Evolutionary conservation across 2,888 invertebrate species (phyloP), one percentile per base, ranked within the genome.

Genomic region (Brachypalpus laphriformis): DNA sequence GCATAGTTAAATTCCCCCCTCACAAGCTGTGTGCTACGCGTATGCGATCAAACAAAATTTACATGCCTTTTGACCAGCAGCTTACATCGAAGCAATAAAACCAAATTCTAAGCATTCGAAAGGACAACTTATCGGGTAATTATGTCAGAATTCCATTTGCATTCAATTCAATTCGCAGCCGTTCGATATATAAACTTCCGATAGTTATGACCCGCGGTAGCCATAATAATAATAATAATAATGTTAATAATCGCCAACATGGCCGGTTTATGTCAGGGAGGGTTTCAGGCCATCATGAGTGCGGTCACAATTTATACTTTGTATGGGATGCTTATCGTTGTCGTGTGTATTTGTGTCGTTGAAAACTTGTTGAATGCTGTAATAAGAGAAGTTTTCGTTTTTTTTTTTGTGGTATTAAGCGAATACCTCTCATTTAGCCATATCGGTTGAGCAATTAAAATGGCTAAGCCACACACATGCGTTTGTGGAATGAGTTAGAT

Each of bases 141-240:
- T 86, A 86, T 86, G 86, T 86, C 86, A 72, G 57, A 61, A 86
- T 82, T 86, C 86, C 86, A 86, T 86, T 86, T 86, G 77, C 86
- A 82, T 86, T 82, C 82, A 61, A 77, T 82, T 76, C 76, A 61
- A 57, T 63, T 56, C 66, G 20, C 49, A 31, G n/a, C 18, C 22
- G 16, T 59, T 59, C 59, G 51, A 42, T 9, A 25, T 61, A 77
- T 81, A 81, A 85, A 85, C 71, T 66, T 81, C 28, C 40, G 61
- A 81, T 76, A 66, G 71, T 85, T 85, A 85, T 66, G 75, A 61
- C 49, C 75, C 40, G 57, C 81, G 47, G 85, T 76, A 81, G 81
- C 75, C n/a, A n/a, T n/a, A 51, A 76, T 71, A 76, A 75, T 81
- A 81, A 80, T 76, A 81, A 76, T 76, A 85, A 71, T 81, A 81